Evolutionary conservation across 1,140 invertebrate species (phyloP), one percentile per base, ranked within the genome.

Genomic region (Heliconius nattereri): DNA sequence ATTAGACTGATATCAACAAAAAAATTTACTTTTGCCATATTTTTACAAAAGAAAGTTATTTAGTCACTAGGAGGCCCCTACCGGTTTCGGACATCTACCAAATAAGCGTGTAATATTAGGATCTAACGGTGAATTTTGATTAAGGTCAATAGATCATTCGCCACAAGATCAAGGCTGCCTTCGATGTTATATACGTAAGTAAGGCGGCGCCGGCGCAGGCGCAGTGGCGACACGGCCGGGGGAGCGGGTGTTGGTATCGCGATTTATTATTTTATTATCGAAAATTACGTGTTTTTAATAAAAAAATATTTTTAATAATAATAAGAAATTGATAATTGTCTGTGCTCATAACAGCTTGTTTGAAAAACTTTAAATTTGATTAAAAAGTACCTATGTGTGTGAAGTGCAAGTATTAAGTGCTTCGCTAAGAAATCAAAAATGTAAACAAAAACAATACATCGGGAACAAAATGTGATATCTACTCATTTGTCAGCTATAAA

Each of bases 171-270:
- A 66, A 66, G 60, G 60, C 60, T 16, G 11, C 26, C 60, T 13
- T 66, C 60, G 60, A 29, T 66, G 2, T 29, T 66, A 29, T 66
- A 66, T 66, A 66, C 60, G 60, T 66, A 66, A 66, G 60, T 29
- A 11, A 66, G 60, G 60, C 60, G 26, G 26, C 60, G 60, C 60
- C 60, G 60, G 60, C 60, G 60, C 60, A 66, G 60, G 60, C 60
- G 60, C 26, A 66, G 60, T 66, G 60, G 60, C 60, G 26, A 66
- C 29, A 26, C 60, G 60, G 13, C 60, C 23, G 60, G 60, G 26
- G 60, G n/a, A 66, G 26, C 60, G 57, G n/a, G 9, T 66, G 60
- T 66, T 16, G 6, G 9, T 29, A 66, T 13, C 23, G 60, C 60
- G 23, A 26, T 66, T 29, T 66, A 23, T 23, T 2, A 57, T 57